Evolutionary conservation across 2,113 vertebrate genomes (phyloP).

Genomic region (Pseudopodoces humilis): DNA sequence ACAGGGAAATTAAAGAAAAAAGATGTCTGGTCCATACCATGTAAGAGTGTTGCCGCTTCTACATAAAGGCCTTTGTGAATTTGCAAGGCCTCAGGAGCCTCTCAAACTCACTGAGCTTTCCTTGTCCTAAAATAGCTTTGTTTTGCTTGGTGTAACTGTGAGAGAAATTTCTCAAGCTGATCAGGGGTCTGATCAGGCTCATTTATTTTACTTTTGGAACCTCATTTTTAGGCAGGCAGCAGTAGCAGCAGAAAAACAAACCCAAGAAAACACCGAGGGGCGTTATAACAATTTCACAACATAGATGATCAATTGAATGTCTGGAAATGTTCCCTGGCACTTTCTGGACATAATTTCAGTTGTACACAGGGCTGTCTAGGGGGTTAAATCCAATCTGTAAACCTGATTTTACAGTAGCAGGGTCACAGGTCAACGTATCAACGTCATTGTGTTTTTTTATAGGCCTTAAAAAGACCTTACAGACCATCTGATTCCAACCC

Average conservation of each 20-base stretch:
- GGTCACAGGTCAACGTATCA: not conserved
- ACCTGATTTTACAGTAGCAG: not conserved
- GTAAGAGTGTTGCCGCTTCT: not conserved
- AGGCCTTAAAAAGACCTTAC: not conserved
- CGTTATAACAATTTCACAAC: not conserved
- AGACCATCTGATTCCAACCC: not conserved
- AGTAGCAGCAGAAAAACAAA: not conserved
- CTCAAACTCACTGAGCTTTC: not conserved
- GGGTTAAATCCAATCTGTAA: not conserved
- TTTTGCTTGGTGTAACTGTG: not conserved
- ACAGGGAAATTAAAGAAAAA: not conserved
- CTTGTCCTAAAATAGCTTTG: not conserved
- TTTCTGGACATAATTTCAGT: not conserved
- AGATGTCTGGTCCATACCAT: not conserved
- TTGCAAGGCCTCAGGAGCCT: not conserved
- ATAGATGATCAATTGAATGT: rapidly evolving
- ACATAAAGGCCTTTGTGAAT: not conserved
- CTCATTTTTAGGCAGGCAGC: not conserved
- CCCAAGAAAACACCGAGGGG: not conserved
- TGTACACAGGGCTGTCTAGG: rapidly evolving
- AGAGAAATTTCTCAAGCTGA: not conserved
- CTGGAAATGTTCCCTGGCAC: not conserved
- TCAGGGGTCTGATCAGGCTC: not conserved
- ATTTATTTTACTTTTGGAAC: not conserved
- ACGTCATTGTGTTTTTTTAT: no score